These are phyloP conservation scores for Blastobasis adustella DNA, from an alignment of 2,888 invertebrate genomes.

Conservation along the genomic window DNA sequence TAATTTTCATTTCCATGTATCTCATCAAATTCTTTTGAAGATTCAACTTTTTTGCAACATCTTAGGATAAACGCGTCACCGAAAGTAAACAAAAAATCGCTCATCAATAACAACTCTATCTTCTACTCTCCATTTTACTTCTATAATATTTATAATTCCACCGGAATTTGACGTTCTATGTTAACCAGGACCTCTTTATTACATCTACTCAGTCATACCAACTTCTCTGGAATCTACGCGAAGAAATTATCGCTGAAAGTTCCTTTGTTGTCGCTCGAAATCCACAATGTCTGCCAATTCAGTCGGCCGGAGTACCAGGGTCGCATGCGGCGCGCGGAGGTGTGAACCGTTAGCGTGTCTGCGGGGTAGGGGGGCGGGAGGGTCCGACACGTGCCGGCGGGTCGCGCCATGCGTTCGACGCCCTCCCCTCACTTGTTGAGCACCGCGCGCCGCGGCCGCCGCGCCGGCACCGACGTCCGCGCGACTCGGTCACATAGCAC, in stretches of 20 bases:
- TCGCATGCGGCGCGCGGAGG: conserved; percentile 40
- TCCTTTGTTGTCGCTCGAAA: conserved; percentile 32
- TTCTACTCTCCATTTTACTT: too few species aligned
- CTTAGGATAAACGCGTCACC: too few species aligned
- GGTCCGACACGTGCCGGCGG: conserved; percentile 61
- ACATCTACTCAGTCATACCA: too few species aligned
- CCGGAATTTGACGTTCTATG: too few species aligned
- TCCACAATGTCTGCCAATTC: conserved; percentile 69
- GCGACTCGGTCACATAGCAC: background rate
- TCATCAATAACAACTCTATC: too few species aligned
- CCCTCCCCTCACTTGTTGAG: conserved; percentile 64
- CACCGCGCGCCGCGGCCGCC: conserved; percentile 26
- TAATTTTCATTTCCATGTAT: conserved; percentile 18
- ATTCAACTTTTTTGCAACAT: too few species aligned
- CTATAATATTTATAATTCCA: too few species aligned
- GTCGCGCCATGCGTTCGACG: conserved; percentile 60
- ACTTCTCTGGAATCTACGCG: too few species aligned
- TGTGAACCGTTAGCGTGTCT: conserved; percentile 33
- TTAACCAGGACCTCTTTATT: too few species aligned
- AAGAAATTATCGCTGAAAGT: conserved; percentile 5
- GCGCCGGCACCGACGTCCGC: conserved; percentile 7
- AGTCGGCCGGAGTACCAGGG: conserved; percentile 53
- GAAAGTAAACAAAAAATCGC: too few species aligned
- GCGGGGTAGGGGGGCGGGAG: conserved; percentile 24
- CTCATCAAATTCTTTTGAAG: conserved; percentile 14